Evolutionary conservation across 2,113 vertebrate genomes (phyloP), one percentile per base, ranked within the genome.

Genomic region (Lota lota): DNA sequence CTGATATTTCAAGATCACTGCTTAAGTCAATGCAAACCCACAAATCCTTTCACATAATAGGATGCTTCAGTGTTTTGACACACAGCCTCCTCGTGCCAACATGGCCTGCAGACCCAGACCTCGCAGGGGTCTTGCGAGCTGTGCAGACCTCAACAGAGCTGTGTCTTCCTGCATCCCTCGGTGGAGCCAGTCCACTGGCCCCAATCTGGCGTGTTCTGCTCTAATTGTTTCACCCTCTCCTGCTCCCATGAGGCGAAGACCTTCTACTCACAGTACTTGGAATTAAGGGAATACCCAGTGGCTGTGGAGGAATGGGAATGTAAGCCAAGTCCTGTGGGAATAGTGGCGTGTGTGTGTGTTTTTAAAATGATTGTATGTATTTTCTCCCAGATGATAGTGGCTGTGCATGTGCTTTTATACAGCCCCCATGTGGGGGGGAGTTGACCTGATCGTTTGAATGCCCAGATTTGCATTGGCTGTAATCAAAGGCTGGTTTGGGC

Each of bases 201-300:
- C 75, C 63, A 63, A 76, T 85, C 73, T 76, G 81, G 82, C 86
- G 74, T 81, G 72, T 88, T 90, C 86, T 85, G 87, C 87, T 89
- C 89, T 85, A 89, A 90, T 89, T 90, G 82, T 88, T 85, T 84
- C 68, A 76, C 60, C 69, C 51, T 18, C 64, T 59, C 70, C 28
- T 67, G 47, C 24, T 72, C 81, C 67, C 75, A 6, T 2, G 84
- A 86, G 84, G 88, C 50, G 1, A 72, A 71, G 68, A 20, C 24
- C 0, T 59, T 72, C 88, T 88, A 86, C 87, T 86, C 81, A 80
- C 78, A 75, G 82, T 60, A 80, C 81, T 79, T 83, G 71, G 79
- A 87, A 89, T 77, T 86, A 79, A 79, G 85, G 89, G 78, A 87
- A 88, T 87, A 82, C 83, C 85, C 85, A 82, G 79, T 5, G 79